These are phyloP conservation scores for Helicolenus hilgendorfi DNA, from an alignment of 2,797 vertebrate genomes.

Conservation along the genomic window DNA sequence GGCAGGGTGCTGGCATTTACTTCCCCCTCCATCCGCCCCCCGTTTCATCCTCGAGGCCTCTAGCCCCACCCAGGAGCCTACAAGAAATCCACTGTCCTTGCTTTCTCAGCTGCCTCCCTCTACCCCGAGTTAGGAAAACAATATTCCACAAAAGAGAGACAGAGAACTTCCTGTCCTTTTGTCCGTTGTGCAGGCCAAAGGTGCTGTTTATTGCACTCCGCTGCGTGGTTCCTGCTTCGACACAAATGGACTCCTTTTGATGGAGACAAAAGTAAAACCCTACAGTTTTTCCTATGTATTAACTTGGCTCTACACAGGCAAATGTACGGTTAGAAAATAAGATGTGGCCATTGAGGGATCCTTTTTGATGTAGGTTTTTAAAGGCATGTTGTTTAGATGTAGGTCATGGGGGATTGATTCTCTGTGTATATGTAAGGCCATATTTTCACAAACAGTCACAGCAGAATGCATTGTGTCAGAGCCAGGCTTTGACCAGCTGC, in stretches of 20 bases:
- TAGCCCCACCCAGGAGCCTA: slow-evolving; percentile 67
- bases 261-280: neutral
- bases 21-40: slow-evolving; percentile 52
- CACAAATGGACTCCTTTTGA: slow-evolving; percentile 48
- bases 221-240: slow-evolving; percentile 50
- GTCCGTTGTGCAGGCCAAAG: slow-evolving; percentile 66
- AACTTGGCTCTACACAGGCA: neutral
- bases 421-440: slow-evolving; percentile 47
- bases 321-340: neutral
- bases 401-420: slow-evolving; percentile 37
- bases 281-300: slow-evolving; percentile 1
- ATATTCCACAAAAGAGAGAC: slow-evolving; percentile 74
- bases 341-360: neutral
- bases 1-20: slow-evolving; percentile 86
- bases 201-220: slow-evolving; percentile 74
- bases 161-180: slow-evolving; percentile 79
- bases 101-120: slow-evolving; percentile 85
- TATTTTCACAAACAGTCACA: slow-evolving; percentile 51
- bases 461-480: slow-evolving; percentile 47
- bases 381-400: slow-evolving; percentile 36
- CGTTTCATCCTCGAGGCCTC: slow-evolving; percentile 72
- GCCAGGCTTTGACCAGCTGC: slow-evolving; percentile 68
- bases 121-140: slow-evolving; percentile 73
- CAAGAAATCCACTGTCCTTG: slow-evolving; percentile 80
- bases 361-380: slow-evolving; percentile 2